Base-by-base conservation (phyloP, 35 echinoderm and acorn worm species). In the Heliocidaris erythrogramma region DNA sequence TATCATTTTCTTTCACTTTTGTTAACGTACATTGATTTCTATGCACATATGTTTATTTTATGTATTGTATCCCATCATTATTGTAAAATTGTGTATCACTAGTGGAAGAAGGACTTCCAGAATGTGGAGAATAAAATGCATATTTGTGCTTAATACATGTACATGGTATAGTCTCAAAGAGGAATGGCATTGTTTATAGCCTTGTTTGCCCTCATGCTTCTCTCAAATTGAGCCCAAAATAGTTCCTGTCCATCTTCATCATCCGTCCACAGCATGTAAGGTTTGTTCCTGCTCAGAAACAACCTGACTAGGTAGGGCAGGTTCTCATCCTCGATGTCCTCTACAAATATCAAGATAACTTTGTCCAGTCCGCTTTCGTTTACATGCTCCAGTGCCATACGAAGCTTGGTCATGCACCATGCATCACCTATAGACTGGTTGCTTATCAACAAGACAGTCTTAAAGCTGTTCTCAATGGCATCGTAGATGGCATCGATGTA, bases 241-340 rank as follows among this genome's bases (percentile, higher is more conserved):
- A 86, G 47, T 85, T 94, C 60, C 93, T 85, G 93, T 31, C 93
- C 84, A 52, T 94, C 61, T 85, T 85, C 93, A 92, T 92, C 91
- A 49, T 92, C 49, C 48, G 91, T 92, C 91, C 91, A 92, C 91
- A 92, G 27, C 47, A 59, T 92, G 91, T n/a, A 92, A 92, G 91
- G 91, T 59, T 59, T 92, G 91, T 92, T 92, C 49, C 30, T 92
- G 27, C 91, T 92, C 49, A 92, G 48, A 21, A 92, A 92, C 31
- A 92, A 48, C n/a, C 91, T 49, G 11, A 92, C 91, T 52, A 85
- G 93, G 27, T 94, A 94, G 31, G 93, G 59, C 59, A 94, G 24
- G 30, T 94, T 65, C 29, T 94, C 93, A 49, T 65, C 42, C 31
- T 65, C 31, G 5, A 85, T 94, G 13, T 85, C 93, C 93, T 94